phyloP scores from a whole-genome alignment of 1,140 invertebrate species.

The Anoplophora glabripennis region DNA sequence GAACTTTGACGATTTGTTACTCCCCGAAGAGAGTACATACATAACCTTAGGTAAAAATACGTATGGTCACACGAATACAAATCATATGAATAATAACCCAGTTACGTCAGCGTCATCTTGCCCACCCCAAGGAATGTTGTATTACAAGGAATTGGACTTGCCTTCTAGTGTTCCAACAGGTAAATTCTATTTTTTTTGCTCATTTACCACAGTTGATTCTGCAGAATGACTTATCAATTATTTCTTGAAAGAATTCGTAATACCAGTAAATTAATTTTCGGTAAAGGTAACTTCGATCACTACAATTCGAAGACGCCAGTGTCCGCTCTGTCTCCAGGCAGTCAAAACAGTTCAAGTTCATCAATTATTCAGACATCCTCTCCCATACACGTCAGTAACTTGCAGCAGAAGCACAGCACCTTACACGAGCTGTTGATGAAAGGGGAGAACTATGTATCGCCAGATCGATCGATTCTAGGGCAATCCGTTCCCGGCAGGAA shows the following conservation, averaged over 20 bases:
- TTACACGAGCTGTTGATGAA: slow-evolving; percentile 68
- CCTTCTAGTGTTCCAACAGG: slow-evolving; percentile 43
- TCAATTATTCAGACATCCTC: slow-evolving; percentile 23
- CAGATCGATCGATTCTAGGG: slow-evolving; percentile 56
- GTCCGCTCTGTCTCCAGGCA: slow-evolving; percentile 55
- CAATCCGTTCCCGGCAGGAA: slow-evolving; percentile 56
- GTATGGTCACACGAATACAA: not conserved
- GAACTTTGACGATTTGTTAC: slow-evolving; percentile 79
- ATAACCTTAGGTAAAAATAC: slow-evolving; percentile 21
- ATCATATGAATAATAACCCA: slow-evolving; percentile 31
- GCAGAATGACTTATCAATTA: not conserved
- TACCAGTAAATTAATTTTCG: not conserved
- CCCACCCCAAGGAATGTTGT: slow-evolving; percentile 41
- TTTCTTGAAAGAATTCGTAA: not conserved
- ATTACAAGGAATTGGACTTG: slow-evolving; percentile 41
- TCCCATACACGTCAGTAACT: slow-evolving; percentile 41
- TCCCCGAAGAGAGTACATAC: slow-evolving; percentile 60
- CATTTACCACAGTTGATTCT: not conserved
- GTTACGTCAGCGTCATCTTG: slow-evolving; percentile 37
- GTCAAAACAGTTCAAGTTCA: slow-evolving; percentile 44
- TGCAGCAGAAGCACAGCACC: slow-evolving; percentile 53
- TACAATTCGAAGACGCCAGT: slow-evolving; percentile 51
- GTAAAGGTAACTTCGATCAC: slow-evolving; percentile 9
- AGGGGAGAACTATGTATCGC: slow-evolving; percentile 53
- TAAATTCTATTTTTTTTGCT: slow-evolving; percentile 45